Evolutionary conservation across 1,140 invertebrate species (phyloP), one percentile per base, ranked within the genome.

Genomic region (Pseudomyrmex concolor): DNA sequence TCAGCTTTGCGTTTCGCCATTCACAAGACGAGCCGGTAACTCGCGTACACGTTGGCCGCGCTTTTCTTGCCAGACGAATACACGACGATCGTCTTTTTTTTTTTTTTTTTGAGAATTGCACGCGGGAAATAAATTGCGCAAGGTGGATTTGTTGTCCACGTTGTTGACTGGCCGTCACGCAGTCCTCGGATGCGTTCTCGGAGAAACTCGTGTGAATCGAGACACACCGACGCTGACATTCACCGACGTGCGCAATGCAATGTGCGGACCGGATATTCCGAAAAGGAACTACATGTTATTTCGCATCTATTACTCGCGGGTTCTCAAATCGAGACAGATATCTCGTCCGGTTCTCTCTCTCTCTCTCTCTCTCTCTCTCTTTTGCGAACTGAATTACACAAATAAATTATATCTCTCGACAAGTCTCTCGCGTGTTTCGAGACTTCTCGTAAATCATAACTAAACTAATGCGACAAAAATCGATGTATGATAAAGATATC

Each of bases 1-100:
- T 88, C 76, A 84, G 45, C 34, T 77, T 60, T 19, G 13, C 45
- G 45, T 50, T 57, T 68, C 50, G 86, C 66, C 88, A 89, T 89
- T 89, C 87, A 86, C 63, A 10, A n/a, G 34, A 54, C 34, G 54
- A 34, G 34, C 43, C 57, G 15, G 50, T 7, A 17, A 60, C 19
- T 13, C 55, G 81, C 54, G n/a, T 43, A 48, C 34, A 51, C 72
- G 54, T 64, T 54, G 76, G 66, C 77, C 72, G 85, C 74, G 59
- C 72, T 84, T 87, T 74, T 71, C 51, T n/a, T 51, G 54, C 64
- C 66, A 70, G 76, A 78, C 76, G 17, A 45, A 45, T 51, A 17
- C 55, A 57, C 55, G 59, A 8, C 13, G n/a, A 51, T 50, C 45
- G 10, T 45, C 22, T 54, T 54, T 48, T 64, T 74, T 72, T 82